These are phyloP conservation scores for Camelus bactrianus DNA, from an alignment of 2,113 vertebrate genomes.

Conservation along the genomic window DNA sequence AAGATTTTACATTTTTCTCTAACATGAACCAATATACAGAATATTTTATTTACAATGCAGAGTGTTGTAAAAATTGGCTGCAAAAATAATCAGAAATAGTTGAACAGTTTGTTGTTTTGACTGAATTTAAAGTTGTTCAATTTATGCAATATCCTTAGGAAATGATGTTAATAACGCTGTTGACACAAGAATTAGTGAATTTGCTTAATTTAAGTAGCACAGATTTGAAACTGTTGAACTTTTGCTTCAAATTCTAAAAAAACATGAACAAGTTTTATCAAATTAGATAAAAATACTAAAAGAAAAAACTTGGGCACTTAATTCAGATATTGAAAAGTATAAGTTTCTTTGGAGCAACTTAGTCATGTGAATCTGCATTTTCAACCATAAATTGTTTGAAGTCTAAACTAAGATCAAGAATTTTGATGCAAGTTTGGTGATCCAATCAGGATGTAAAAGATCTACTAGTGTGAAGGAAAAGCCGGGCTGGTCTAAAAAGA, in stretches of 20 bases:
- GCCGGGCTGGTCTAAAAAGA: not conserved
- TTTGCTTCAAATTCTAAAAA: not conserved
- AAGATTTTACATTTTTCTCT: not conserved
- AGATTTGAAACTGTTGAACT: not conserved
- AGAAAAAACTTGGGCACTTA: not conserved
- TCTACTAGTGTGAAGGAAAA: not conserved
- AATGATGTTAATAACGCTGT: not conserved
- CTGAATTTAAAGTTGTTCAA: conserved; percentile 17
- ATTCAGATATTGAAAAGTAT: not conserved
- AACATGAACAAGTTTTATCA: not conserved
- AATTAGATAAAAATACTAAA: not conserved
- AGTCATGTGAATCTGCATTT: not conserved
- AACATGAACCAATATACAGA: not conserved
- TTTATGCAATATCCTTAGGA: not conserved
- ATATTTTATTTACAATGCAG: not conserved
- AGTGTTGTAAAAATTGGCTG: not conserved
- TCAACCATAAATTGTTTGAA: not conserved
- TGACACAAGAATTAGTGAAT: not conserved
- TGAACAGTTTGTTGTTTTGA: not conserved
- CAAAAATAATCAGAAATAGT: conserved; percentile 27
- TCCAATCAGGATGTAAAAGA: not conserved
- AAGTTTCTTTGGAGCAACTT: not conserved
- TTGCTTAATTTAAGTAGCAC: not conserved
- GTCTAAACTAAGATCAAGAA: not conserved
- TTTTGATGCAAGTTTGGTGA: not conserved